phyloP scores from a whole-genome alignment of 1,140 invertebrate species.

The Helicoverpa zea region DNA sequence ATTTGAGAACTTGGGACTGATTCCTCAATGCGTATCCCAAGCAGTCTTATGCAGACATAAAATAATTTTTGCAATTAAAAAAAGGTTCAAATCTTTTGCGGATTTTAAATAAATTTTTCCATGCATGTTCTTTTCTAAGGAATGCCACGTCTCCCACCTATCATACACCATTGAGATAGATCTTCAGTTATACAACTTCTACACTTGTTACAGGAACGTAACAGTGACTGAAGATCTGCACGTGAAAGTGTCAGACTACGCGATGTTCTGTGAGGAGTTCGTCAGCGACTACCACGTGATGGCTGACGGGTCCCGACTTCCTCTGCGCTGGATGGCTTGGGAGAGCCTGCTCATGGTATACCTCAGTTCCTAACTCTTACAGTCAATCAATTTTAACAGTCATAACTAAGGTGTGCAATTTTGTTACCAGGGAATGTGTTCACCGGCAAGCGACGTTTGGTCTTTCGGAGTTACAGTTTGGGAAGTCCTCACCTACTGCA shows the following conservation, averaged over 20 bases:
- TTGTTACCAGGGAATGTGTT: slow-evolving; percentile 89
- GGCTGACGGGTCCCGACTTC: slow-evolving; percentile 93
- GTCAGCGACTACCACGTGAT: slow-evolving; percentile 94
- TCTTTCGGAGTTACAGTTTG: slow-evolving; percentile 93
- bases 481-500: slow-evolving; percentile 92
- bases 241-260: slow-evolving; percentile 96
- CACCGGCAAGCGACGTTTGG: slow-evolving; percentile 92
- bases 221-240: slow-evolving; percentile 93
- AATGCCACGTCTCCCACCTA: too few species aligned
- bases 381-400: neutral
- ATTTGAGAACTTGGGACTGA: slow-evolving; percentile 14
- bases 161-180: too few species aligned
- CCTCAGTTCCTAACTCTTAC: neutral
- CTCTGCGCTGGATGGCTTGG: slow-evolving; percentile 96
- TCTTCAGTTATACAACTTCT: slow-evolving; percentile 5
- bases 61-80: too few species aligned
- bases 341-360: slow-evolving; percentile 92
- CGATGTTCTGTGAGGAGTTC: slow-evolving; percentile 95
- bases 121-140: too few species aligned
- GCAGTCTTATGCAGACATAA: too few species aligned
- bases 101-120: too few species aligned
- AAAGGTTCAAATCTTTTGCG: too few species aligned
- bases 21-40: too few species aligned
- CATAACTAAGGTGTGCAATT: neutral
- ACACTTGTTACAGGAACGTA: slow-evolving; percentile 91